phyloP scores from a whole-genome alignment of 2,888 invertebrate genomes.

The Steromphala cineraria region DNA sequence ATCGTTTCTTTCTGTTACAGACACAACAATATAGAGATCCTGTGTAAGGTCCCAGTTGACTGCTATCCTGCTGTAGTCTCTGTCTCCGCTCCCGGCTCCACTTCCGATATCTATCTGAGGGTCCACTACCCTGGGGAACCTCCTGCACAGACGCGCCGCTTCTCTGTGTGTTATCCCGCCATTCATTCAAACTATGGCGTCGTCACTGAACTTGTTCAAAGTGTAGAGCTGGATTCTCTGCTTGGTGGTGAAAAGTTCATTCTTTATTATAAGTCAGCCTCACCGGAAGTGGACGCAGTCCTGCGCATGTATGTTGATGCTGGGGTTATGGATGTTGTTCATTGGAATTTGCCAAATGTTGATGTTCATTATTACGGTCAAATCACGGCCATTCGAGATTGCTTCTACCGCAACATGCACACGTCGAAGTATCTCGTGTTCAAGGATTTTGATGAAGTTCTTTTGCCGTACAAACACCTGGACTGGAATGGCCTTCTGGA shows the following conservation, averaged over 20 bases:
- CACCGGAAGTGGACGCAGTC: neutral
- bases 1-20: neutral
- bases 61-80: neutral
- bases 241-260: neutral
- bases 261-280: neutral
- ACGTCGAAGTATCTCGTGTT: neutral
- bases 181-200: neutral
- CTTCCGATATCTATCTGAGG: neutral
- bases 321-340: neutral
- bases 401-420: neutral
- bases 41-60: neutral
- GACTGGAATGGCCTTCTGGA: neutral
- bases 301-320: neutral
- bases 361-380: neutral
- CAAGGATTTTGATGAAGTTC: neutral
- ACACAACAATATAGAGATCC: neutral
- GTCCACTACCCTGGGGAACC: neutral
- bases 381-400: neutral
- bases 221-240: neutral
- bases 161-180: neutral
- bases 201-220: neutral
- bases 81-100: neutral
- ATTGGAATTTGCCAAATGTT: neutral
- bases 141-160: neutral
- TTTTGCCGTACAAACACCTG: neutral